phyloP scores from a whole-genome alignment of 2,797 vertebrate genomes.

The Crenichthys baileyi region DNA sequence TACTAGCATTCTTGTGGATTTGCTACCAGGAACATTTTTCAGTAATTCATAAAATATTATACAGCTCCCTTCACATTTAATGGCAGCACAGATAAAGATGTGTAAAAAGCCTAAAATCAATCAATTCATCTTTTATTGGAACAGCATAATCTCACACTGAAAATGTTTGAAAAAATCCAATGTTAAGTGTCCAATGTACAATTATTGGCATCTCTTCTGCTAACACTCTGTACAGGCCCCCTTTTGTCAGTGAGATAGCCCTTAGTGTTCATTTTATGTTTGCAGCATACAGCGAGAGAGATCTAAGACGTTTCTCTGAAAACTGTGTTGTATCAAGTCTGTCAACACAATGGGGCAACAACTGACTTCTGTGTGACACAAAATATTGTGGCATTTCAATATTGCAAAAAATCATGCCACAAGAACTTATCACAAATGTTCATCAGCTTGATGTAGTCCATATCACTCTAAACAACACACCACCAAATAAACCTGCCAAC shows the following conservation, averaged over 20 bases:
- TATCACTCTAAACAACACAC: slow-evolving; percentile 28
- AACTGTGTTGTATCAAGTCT: neutral
- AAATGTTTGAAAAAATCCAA: neutral
- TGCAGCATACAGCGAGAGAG: neutral
- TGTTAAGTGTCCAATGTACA: too few species aligned
- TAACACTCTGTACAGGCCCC: neutral
- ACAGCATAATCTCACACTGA: neutral
- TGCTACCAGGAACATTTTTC: neutral
- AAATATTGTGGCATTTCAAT: neutral
- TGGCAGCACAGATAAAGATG: neutral
- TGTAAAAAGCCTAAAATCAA: slow-evolving; percentile 5
- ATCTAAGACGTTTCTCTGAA: neutral
- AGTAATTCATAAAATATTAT: neutral
- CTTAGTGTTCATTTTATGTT: neutral
- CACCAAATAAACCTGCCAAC: slow-evolving; percentile 27
- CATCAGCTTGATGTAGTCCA: slow-evolving; percentile 13
- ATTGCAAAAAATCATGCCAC: neutral
- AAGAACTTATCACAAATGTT: neutral
- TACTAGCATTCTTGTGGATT: neutral
- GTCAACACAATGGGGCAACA: neutral
- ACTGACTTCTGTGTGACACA: neutral
- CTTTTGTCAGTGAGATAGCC: neutral
- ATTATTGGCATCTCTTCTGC: neutral
- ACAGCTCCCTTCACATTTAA: neutral
- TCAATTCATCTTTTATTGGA: neutral